Conservation (phyloP, 2,113 vertebrate species). For the Bos indicus region DNA sequence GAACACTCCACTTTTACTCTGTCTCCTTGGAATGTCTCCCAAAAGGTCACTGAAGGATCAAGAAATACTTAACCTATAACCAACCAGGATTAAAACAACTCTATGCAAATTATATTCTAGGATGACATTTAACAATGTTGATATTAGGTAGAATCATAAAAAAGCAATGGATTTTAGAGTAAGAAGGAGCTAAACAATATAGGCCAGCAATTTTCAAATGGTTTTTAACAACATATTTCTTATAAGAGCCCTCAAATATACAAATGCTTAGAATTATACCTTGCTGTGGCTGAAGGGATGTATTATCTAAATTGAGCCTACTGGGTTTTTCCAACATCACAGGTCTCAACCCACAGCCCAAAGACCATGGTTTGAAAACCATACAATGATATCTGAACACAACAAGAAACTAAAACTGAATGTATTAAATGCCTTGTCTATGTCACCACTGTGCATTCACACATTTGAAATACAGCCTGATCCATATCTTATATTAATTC, state of each 20-base stretch:
- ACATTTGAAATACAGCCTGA: background rate
- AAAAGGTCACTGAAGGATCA: constrained; percentile 62
- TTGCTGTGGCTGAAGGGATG: background rate
- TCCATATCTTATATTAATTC: background rate
- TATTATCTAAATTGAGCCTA: background rate
- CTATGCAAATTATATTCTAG: constrained; percentile 67
- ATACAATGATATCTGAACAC: background rate
- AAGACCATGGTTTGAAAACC: background rate
- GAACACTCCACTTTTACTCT: constrained; percentile 55
- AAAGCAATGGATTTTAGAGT: constrained; percentile 40
- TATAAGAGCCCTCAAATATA: background rate
- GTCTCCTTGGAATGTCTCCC: constrained; percentile 63
- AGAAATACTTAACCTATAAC: constrained; percentile 70
- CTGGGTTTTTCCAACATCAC: background rate
- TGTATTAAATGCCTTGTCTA: background rate
- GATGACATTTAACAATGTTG: constrained; percentile 37
- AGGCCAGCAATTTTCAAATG: background rate
- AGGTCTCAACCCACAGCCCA: rapidly evolving
- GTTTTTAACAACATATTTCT: background rate
- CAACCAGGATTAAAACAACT: constrained; percentile 54
- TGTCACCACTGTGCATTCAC: background rate
- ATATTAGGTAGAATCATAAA: constrained; percentile 37
- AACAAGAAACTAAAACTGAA: background rate
- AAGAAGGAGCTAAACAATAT: background rate
- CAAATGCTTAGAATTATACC: background rate